Percentiles rank a stretch among this genome's conserved stretches.
Conservation (phyloP, 2,888 invertebrate genomes). For the Steinernema carpocapsae region DNA sequence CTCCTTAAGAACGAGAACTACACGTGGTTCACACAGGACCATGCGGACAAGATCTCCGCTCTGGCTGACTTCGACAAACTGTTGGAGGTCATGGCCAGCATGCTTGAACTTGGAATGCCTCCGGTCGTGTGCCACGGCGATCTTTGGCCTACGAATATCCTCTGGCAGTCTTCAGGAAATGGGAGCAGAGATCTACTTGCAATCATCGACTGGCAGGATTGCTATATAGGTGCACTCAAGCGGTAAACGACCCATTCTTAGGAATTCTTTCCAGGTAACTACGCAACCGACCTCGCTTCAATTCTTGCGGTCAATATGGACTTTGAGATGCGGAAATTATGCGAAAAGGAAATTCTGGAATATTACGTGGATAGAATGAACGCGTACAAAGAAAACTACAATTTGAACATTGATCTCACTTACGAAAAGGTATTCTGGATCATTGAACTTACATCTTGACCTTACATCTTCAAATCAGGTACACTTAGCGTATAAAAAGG, state of each 20-base stretch:
- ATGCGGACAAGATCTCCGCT: background rate
- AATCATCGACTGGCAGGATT: constrained; percentile 21
- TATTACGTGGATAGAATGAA: constrained; percentile 15
- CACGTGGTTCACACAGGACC: background rate
- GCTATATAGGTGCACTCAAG: constrained; percentile 1
- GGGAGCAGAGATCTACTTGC: background rate
- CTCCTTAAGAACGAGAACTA: constrained; percentile 8
- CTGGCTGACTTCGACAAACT: background rate
- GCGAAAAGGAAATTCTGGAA: background rate
- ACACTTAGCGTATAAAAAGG: background rate
- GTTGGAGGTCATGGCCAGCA: constrained; percentile 2
- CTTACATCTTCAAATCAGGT: background rate
- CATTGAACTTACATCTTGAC: background rate
- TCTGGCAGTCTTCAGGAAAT: background rate
- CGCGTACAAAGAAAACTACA: background rate
- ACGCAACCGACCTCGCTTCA: constrained; percentile 21
- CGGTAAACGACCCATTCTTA: background rate
- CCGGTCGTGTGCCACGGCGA: constrained; percentile 20
- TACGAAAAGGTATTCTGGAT: constrained; percentile 29
- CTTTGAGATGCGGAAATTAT: background rate
- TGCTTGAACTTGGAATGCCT: constrained; percentile 11
- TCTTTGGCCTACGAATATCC: constrained; percentile 12
- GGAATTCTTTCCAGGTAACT: background rate
- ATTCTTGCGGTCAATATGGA: constrained; percentile 14
- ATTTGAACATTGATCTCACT: constrained; percentile 1